A percentile compares a stretch with the other conserved stretches of the same genome.
These are phyloP conservation scores for Mizuhopecten yessoensis DNA, from an alignment of 1,140 invertebrate genomes.

Conservation along the genomic window DNA sequence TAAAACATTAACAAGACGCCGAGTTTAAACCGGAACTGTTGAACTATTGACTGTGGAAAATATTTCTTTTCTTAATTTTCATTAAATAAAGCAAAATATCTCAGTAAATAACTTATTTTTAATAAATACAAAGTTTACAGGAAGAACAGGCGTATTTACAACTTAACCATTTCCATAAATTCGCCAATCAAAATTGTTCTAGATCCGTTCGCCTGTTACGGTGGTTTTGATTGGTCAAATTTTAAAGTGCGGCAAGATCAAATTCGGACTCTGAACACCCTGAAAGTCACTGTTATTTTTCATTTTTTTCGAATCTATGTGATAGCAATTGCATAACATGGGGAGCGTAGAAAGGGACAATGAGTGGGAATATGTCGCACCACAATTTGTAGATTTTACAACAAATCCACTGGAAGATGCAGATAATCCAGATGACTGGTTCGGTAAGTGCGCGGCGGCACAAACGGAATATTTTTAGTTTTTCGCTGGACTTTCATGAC, in stretches of 20 bases:
- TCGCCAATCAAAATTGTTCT: not conserved
- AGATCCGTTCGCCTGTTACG: not conserved
- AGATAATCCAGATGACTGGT: slow-evolving; percentile 73
- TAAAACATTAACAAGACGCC: not conserved
- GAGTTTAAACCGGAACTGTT: not conserved
- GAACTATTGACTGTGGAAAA: not conserved
- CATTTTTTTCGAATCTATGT: slow-evolving; percentile 12
- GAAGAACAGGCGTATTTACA: too few relatives aligned
- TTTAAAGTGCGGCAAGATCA: slow-evolving; percentile 61
- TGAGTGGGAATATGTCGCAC: slow-evolving; percentile 77
- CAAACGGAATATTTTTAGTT: too few relatives aligned
- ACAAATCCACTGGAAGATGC: slow-evolving; percentile 65
- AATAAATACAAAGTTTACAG: too few relatives aligned
- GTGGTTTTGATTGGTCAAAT: slow-evolving; percentile 69
- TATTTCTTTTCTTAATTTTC: not conserved
- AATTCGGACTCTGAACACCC: not conserved
- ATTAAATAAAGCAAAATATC: not conserved
- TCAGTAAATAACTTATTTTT: not conserved
- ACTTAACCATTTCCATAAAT: not conserved
- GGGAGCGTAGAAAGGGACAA: slow-evolving; percentile 58
- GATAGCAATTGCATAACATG: not conserved
- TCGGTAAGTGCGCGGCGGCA: slow-evolving; percentile 71
- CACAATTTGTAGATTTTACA: slow-evolving; percentile 80
- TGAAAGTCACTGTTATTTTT: not conserved
- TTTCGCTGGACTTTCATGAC: too few relatives aligned